Evolutionary conservation across 1,140 invertebrate species (phyloP).

Genomic region (Lepidostoma basale): DNA sequence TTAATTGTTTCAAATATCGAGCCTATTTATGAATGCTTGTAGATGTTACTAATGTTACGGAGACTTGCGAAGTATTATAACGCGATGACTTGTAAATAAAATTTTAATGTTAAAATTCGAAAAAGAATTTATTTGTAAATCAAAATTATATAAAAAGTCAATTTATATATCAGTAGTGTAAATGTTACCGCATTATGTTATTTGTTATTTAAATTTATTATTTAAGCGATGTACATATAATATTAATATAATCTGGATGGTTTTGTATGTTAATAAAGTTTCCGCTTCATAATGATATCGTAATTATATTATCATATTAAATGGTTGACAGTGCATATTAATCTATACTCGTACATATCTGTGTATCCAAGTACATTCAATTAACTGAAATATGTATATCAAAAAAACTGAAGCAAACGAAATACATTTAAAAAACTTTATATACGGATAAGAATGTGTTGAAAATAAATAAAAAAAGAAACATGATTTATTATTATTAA

Average conservation of each 20-base stretch:
- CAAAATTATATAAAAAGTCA: conserved; percentile 13
- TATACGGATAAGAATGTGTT: neutral
- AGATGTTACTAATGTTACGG: neutral
- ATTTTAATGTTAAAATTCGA: too few species aligned
- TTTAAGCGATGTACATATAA: conserved; percentile 7
- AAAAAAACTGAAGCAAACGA: too few species aligned
- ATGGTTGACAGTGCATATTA: too few species aligned
- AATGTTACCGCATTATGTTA: neutral
- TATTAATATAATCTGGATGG: neutral
- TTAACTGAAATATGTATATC: too few species aligned
- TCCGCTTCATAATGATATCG: too few species aligned
- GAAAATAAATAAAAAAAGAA: neutral
- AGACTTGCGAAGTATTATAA: neutral
- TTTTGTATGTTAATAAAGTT: neutral
- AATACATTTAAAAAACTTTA: neutral
- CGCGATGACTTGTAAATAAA: too few species aligned
- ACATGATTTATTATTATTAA: conserved; percentile 21
- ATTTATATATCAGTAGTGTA: neutral
- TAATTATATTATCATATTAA: too few species aligned
- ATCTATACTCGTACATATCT: too few species aligned
- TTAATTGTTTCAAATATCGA: conserved; percentile 7
- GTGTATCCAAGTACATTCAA: too few species aligned
- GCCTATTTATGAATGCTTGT: neutral
- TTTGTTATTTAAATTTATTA: neutral
- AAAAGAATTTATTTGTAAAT: too few species aligned